Evolutionary conservation across 2,888 invertebrate species (phyloP).

Genomic region (Cephus nigrinus): DNA sequence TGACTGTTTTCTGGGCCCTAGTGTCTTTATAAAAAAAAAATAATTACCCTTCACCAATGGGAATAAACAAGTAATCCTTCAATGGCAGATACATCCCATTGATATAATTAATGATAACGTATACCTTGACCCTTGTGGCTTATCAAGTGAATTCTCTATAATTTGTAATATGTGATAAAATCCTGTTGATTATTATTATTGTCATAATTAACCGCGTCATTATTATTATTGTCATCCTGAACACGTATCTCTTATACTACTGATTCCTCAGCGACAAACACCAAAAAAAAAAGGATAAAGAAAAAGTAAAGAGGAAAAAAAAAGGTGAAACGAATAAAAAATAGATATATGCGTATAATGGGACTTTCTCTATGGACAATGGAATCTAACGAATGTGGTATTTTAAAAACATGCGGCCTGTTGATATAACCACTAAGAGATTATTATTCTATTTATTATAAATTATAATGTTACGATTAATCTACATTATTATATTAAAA

Average conservation of each 20-base stretch:
- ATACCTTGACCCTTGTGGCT: neutral
- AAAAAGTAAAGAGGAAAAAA: neutral
- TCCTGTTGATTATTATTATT: neutral
- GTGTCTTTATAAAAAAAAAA: neutral
- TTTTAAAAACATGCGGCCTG: slow-evolving; percentile 29
- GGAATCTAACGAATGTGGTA: neutral
- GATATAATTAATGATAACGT: neutral
- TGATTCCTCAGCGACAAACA: neutral
- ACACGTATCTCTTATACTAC: neutral
- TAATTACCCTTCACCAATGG: no score
- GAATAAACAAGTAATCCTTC: neutral
- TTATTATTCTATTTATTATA: slow-evolving; percentile 14
- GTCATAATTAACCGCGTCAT: no score
- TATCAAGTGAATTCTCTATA: neutral
- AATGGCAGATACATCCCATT: neutral
- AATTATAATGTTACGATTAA: neutral
- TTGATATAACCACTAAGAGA: slow-evolving; percentile 30
- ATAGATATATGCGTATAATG: neutral
- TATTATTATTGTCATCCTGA: neutral
- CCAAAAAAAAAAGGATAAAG: neutral
- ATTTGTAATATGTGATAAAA: neutral
- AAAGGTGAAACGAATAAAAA: neutral
- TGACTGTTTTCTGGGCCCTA: neutral
- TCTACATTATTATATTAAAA: neutral
- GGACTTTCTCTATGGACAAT: neutral